Conservation (phyloP, 2,113 vertebrate species). For the Motacilla alba region DNA sequence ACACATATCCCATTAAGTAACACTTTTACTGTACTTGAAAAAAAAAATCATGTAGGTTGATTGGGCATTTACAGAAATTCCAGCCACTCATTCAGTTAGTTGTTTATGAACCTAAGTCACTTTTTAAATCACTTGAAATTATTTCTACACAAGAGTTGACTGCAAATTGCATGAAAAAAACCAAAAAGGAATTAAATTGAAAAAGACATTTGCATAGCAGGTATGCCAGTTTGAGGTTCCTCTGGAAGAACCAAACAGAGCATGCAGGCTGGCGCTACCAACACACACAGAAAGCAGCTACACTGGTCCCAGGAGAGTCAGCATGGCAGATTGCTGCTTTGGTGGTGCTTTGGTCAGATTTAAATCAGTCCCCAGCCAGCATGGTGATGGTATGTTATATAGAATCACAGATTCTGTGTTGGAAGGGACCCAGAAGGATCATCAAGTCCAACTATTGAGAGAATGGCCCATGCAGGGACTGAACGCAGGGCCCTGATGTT, state of each 20-base stretch:
- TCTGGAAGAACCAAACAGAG: background rate
- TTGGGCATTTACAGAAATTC: background rate
- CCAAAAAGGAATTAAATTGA: background rate
- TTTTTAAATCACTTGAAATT: background rate
- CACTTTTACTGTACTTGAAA: background rate
- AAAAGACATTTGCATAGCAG: background rate
- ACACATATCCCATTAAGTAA: background rate
- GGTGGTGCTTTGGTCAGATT: background rate
- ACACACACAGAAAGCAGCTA: background rate
- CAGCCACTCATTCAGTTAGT: background rate
- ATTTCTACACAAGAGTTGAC: background rate
- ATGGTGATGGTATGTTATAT: background rate
- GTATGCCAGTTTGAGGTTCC: background rate
- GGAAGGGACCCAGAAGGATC: background rate
- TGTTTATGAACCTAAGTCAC: background rate
- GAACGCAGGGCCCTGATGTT: background rate
- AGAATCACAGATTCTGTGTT: background rate
- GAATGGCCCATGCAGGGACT: background rate
- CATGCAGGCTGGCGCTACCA: background rate
- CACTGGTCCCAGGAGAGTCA: background rate
- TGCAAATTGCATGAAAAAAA: background rate
- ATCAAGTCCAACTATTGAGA: background rate
- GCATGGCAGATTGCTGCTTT: background rate
- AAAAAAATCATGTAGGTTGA: background rate
- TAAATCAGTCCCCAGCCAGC: background rate